Base-by-base conservation (phyloP, 2,797 vertebrate genomes). In the Anableps anableps region DNA sequence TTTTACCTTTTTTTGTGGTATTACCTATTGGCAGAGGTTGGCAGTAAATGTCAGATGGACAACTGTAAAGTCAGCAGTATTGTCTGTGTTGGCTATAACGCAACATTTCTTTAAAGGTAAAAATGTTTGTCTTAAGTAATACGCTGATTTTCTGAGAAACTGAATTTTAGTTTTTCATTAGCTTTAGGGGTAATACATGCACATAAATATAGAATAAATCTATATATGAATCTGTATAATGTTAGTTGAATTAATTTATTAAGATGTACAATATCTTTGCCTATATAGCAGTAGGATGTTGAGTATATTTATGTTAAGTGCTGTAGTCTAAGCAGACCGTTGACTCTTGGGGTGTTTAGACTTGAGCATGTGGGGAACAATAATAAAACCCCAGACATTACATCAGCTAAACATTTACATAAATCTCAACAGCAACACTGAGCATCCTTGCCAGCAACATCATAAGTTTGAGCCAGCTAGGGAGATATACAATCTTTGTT, bases 371-470 rank as follows among this genome's bases (percentile, higher is more conserved):
- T 66, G 76, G 55, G 55, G 76, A 81, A 90, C 80, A 81, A 86
- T 93, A 88, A 92, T 96, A 96, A 96, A 96, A 88, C 86, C 87
- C 84, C 88, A 91, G 84, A 31, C 91, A 93, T 91, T 96, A 96
- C 91, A 96, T 97, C 96, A 95, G 77, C 68, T 91, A 95, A 96
- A 97, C 93, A 90, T 89, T 89, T 88, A 85, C 93, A 95, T 96
- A 96, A 97, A 97, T 26, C 95, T 80, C 76, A 77, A 92, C 79
- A 81, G 85, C 83, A 91, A 91, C 88, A 88, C 85, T 87, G 83
- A 94, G 95, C 93, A 95, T 86, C 74, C 58, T 81, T 85, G 83
- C 76, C 90, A 89, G 75, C 68, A 48, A 45, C 71, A 38, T 16
- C 21, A 36, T 75, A 74, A 71, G 80, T 77, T 78, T 74, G 34